Base-by-base conservation (phyloP, 2,797 vertebrate genomes). In the Ptychobarbus kaznakovi region DNA sequence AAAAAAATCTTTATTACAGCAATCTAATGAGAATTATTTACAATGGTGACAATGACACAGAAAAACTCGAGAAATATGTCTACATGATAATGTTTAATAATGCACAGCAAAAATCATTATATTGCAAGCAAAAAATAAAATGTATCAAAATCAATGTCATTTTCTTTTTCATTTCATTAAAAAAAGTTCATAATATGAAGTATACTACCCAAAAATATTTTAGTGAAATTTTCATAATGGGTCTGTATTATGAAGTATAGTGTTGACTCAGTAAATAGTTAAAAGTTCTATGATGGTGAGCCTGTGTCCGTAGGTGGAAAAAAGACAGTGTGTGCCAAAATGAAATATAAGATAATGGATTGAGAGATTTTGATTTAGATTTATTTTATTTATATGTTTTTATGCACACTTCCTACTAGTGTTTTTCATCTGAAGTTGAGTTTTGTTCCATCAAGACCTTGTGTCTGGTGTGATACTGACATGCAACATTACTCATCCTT, bases 241-340 rank as follows among this genome's bases (percentile, higher is more conserved):
- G n/a, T 49, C 53, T 38, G 68, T 76, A 46, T 35, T 32, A 81
- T 79, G 56, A 49, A 63, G 66, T 69, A 32, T 32, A 63, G 61
- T 63, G 18, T 38, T 75, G 73, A 69, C 15, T 65, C 68, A 51
- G 74, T 65, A 40, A 84, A 77, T 49, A 49, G 49, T 49, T 46
- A 74, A 63, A 85, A 79, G 51, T 68, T 79, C 58, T 76, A 83
- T 85, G 86, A 76, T 38, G 13, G 80, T 49, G 46, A 49, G 4
- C 46, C 46, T 56, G n/a, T 44, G 32, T 73, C 38, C n/a, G n/a
- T 70, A 58, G 65, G 81, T 10, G 66, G 56, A 61, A 66, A 83
- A 77, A 46, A 38, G 20, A 68, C n/a, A 68, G 40, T 35, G 38
- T 77, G 85, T 84, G 70, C 25, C n/a, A 40, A 44, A 74, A 79